These are phyloP conservation scores for Adoxophyes honmai DNA, from an alignment of 1,140 invertebrate genomes.

Conservation along the genomic window DNA sequence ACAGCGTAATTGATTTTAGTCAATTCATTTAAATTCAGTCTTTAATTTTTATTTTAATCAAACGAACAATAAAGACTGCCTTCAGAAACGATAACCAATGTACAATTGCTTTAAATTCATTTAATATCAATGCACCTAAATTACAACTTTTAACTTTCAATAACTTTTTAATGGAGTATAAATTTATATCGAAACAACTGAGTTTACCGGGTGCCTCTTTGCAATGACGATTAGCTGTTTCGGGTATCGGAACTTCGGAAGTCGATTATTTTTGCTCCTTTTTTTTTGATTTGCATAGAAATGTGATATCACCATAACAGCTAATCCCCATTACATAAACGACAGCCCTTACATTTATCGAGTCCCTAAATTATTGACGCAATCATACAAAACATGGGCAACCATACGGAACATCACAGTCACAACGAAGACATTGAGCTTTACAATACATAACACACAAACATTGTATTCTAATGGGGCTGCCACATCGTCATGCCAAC, in stretches of 20 bases:
- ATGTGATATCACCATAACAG: not conserved
- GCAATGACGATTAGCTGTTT: not conserved
- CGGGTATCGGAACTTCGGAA: too few relatives aligned
- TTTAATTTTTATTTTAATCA: slow-evolving; percentile 68
- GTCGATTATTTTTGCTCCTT: too few relatives aligned
- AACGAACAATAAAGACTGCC: slow-evolving; percentile 48
- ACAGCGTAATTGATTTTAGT: slow-evolving; percentile 71
- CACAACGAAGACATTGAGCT: slow-evolving; percentile 47
- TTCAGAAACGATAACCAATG: slow-evolving; percentile 43
- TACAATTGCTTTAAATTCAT: slow-evolving; percentile 30
- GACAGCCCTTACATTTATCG: not conserved
- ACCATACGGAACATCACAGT: slow-evolving; percentile 17
- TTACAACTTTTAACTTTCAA: slow-evolving; percentile 4
- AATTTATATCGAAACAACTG: not conserved
- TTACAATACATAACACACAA: slow-evolving; percentile 24
- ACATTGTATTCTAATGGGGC: slow-evolving; percentile 17
- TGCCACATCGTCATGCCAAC: too few relatives aligned
- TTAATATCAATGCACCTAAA: slow-evolving; percentile 24
- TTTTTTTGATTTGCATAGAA: too few relatives aligned
- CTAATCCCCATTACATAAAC: not conserved
- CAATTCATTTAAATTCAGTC: slow-evolving; percentile 70
- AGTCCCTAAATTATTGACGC: slow-evolving; percentile 11
- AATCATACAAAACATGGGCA: slow-evolving; percentile 26
- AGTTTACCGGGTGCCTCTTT: not conserved
- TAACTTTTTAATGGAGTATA: not conserved